phyloP scores from a whole-genome alignment of 2,113 vertebrate species.

The Carassius carassius region DNA sequence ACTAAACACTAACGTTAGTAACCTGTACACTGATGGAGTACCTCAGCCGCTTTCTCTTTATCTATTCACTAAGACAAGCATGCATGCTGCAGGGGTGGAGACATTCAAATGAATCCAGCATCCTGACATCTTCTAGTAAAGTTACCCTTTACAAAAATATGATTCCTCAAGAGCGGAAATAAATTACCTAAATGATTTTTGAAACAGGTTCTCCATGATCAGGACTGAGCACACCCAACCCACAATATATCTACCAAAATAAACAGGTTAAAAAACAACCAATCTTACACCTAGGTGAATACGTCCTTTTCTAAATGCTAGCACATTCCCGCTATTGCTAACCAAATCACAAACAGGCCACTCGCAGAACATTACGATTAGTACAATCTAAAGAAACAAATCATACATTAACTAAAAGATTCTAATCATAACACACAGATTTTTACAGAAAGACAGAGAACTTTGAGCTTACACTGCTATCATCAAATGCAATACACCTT shows the following conservation, averaged over 20 bases:
- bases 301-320: not conserved
- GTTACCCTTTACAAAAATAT: not conserved
- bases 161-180: not conserved
- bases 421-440: not conserved
- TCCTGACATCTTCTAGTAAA: not conserved
- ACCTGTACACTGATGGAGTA: not conserved
- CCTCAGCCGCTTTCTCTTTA: not conserved
- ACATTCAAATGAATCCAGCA: not conserved
- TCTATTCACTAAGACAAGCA: not conserved
- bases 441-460: not conserved
- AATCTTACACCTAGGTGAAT: not conserved
- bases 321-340: not conserved
- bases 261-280: not conserved
- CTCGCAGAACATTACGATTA: not conserved
- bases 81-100: not conserved
- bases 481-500: constrained; percentile 29
- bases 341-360: not conserved
- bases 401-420: not conserved
- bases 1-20: not conserved
- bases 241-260: not conserved
- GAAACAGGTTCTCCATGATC: not conserved
- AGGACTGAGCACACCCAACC: not conserved
- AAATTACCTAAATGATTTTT: not conserved
- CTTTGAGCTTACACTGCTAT: not conserved
- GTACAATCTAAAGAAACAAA: no score